phyloP scores from a whole-genome alignment of 2,113 vertebrate genomes.

The Myrmecobius fasciatus region DNA sequence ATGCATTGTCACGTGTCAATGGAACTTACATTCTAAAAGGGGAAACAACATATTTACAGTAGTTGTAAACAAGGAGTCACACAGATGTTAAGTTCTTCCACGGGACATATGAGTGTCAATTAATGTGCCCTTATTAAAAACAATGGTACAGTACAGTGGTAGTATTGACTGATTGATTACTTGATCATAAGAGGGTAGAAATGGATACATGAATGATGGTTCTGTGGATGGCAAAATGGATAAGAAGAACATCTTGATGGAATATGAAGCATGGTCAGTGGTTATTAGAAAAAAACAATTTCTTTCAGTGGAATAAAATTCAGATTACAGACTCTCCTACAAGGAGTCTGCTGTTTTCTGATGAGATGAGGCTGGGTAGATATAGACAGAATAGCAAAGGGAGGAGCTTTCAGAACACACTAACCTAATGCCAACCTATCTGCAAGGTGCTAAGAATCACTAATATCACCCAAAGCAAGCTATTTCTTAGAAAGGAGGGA shows the following conservation, averaged over 20 bases:
- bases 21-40: neutral
- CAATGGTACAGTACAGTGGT: neutral
- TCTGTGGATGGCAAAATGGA: neutral
- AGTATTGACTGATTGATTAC: neutral
- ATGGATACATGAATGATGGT: neutral
- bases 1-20: neutral
- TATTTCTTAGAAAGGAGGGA: neutral
- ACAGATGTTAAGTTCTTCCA: neutral
- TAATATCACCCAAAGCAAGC: neutral
- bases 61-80: neutral
- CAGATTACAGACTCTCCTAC: neutral
- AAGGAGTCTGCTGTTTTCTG: neutral
- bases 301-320: neutral
- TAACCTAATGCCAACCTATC: neutral
- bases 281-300: neutral
- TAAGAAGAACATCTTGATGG: neutral
- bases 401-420: neutral
- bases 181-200: neutral
- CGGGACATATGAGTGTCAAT: neutral
- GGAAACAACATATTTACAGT: neutral
- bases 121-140: neutral
- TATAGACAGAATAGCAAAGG: neutral
- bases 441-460: neutral
- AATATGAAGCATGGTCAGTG: neutral
- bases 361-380: neutral